Evolutionary conservation across 2,888 invertebrate genomes (phyloP), one percentile per base, ranked within the genome.

Genomic region (Chorisops tibialis): DNA sequence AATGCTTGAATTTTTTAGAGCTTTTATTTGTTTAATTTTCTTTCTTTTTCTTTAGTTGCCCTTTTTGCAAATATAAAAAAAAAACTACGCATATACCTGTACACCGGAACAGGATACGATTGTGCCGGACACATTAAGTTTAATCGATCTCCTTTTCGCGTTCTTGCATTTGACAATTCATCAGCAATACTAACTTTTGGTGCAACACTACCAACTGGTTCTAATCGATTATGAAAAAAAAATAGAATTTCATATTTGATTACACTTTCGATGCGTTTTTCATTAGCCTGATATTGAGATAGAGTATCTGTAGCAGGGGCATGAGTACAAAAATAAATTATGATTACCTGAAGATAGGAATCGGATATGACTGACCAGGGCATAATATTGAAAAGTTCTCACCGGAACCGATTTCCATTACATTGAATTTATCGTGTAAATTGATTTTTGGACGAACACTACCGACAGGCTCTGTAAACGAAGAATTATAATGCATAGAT

Each of bases 61-160:
- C n/a, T n/a, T n/a, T n/a, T n/a, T n/a, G n/a, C n/a, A n/a, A n/a
- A n/a, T n/a, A n/a, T n/a, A n/a, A n/a, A n/a, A n/a, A n/a, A n/a
- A n/a, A n/a, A n/a, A n/a, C n/a, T n/a, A n/a, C n/a, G n/a, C n/a
- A n/a, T n/a, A n/a, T 65, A 75, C 87, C 87, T 86, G 82, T 87
- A 85, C 67, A 83, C 76, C 70, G 89, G 88, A 71, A 87, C 85
- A 59, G 89, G 89, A 78, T 82, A 89, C 14, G 87, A 87, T 78
- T 89, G 89, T 6, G 88, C 87, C 54, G 88, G 88, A 77, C 89
- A 89, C 70, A 87, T 79, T 72, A 89, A 79, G 45, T 87, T 85
- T 71, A 86, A 80, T 73, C 81, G 81, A 65, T 74, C 71, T 63
- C 79, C 79, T 70, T 79, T 70, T 66, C 75, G 73, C 54, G 73